Base-by-base conservation (phyloP, 2,888 invertebrate species). In the Nebria salina region DNA sequence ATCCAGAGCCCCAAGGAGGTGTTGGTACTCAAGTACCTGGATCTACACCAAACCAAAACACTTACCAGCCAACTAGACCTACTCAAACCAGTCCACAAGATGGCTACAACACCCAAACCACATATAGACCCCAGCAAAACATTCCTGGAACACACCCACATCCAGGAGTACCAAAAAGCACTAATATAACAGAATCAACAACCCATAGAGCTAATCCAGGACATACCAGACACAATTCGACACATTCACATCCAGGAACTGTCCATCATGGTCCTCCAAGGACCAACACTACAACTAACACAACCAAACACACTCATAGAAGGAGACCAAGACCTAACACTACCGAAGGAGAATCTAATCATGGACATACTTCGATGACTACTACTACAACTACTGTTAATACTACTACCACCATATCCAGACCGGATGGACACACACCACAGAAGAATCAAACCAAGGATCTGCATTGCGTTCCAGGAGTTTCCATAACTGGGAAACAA, bases 401-500 rank as follows among this genome's bases (percentile, higher is more conserved):
- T 66, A 11, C 20, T 2, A 42, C 34, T 2, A 41, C 65, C 34
- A 34, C 34, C 5, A 5, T 34, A 34, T 34, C 34, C 5, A 34
- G 34, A 34, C 34, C 34, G 34, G 34, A 34, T 34, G 68, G 68
- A 15, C 43, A 76, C 34, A 41, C 13, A 34, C 11, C n/a, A 11
- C n/a, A 25, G 8, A 15, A 4, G 11, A n/a, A 77, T 34, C 4
- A 68, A 4, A 9, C 25, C 5, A 34, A 34, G 54, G 13, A 3
- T 11, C 13, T 8, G 7, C 70, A 26, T 15, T 80, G 80, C 75
- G 75, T 72, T 15, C 80, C 80, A 1, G 54, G 54, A 9, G 68
- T 80, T 1, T 54, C 75, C 4, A 70, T 80, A 25, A 75, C 75
- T 41, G 80, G 80, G 6, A 80, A 75, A 41, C 75, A 75, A 20